These are phyloP conservation scores for Vulpes lagopus DNA, from an alignment of 2,113 vertebrate species.

Conservation along the genomic window DNA sequence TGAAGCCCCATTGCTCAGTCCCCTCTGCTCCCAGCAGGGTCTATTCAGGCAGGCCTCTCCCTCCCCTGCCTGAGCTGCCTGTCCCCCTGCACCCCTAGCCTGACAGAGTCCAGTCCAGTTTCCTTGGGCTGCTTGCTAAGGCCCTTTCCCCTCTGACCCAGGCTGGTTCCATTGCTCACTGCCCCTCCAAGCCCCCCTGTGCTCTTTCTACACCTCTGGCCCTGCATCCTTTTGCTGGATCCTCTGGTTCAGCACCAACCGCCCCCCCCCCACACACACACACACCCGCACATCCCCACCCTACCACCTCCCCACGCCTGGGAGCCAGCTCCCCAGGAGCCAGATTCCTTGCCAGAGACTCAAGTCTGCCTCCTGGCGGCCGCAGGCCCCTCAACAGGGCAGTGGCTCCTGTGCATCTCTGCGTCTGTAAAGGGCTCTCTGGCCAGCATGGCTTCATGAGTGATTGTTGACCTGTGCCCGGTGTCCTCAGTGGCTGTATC, in stretches of 20 bases:
- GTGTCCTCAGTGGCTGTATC: neutral
- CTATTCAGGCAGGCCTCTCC: neutral
- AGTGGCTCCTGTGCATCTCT: accelerated
- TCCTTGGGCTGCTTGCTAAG: neutral
- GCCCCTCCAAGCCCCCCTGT: neutral
- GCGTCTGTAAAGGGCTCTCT: neutral
- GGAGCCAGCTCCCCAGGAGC: too few species aligned
- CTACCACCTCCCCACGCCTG: too few species aligned
- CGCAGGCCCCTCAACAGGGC: accelerated
- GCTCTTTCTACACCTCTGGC: neutral
- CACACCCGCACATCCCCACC: too few species aligned
- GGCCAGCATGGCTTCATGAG: accelerated
- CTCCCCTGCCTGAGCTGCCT: neutral
- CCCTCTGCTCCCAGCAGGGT: neutral
- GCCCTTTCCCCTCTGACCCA: neutral
- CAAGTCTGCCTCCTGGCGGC: neutral
- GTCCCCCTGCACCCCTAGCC: neutral
- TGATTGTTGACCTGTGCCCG: neutral
- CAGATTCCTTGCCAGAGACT: neutral
- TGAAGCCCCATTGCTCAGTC: neutral
- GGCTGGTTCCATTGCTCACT: neutral
- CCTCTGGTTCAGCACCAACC: neutral
- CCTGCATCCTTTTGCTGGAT: neutral
- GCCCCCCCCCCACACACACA: neutral
- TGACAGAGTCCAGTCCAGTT: neutral